These are phyloP conservation scores for Macroglossus sobrinus DNA, from an alignment of 2,113 vertebrate species.

Conservation along the genomic window DNA sequence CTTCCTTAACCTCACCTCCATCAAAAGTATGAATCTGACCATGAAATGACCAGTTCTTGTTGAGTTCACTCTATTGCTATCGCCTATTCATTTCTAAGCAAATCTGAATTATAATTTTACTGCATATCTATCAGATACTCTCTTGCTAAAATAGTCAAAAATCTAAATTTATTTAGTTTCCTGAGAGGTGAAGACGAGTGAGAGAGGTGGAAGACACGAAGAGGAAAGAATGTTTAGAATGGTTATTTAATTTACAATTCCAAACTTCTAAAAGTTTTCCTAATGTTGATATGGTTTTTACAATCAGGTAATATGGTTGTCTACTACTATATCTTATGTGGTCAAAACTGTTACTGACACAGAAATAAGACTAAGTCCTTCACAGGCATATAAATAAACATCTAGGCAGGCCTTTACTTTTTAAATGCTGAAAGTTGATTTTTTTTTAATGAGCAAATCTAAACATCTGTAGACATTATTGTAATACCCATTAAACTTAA, in stretches of 20 bases:
- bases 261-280: not conserved
- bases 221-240: not conserved
- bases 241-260: not conserved
- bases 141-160: conserved; percentile 37
- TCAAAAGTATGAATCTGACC: not conserved
- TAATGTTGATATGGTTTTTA: not conserved
- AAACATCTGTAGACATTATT: conserved; percentile 4
- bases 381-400: not conserved
- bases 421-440: not conserved
- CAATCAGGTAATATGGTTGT: not conserved
- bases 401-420: not conserved
- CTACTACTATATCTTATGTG: not conserved
- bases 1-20: not conserved
- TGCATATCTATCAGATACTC: not conserved
- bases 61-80: not conserved
- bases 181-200: not conserved
- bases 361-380: not conserved
- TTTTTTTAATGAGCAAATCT: not conserved
- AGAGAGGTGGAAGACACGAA: not conserved
- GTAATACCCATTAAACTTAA: not conserved
- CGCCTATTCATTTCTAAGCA: not conserved
- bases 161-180: conserved; percentile 21
- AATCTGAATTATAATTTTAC: not conserved
- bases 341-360: not conserved
- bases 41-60: not conserved